Conservation (phyloP, 2,888 invertebrate genomes). For the Cephus pygmeus region DNA sequence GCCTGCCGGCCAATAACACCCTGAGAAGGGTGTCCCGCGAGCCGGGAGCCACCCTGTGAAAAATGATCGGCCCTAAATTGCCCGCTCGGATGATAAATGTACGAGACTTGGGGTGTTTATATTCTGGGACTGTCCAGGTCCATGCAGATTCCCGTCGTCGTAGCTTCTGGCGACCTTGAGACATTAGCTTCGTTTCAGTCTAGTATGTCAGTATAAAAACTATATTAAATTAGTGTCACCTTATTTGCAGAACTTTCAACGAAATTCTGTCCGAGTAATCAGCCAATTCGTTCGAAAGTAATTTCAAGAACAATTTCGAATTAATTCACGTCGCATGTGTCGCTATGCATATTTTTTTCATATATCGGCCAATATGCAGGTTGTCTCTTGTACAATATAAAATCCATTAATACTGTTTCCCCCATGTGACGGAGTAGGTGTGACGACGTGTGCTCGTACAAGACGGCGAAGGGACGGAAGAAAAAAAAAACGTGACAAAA, state of each 20-base stretch:
- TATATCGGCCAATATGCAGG: no score
- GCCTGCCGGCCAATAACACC: constrained; percentile 63
- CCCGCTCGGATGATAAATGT: constrained; percentile 66
- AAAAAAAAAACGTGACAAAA: neutral
- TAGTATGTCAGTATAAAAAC: no score
- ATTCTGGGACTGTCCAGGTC: constrained; percentile 30
- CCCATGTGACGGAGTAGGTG: constrained; percentile 11
- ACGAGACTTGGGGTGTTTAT: constrained; percentile 37
- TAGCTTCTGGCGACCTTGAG: no score
- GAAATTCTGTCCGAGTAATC: no score
- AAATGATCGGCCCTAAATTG: constrained; percentile 65
- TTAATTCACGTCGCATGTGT: no score
- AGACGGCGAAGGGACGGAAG: neutral
- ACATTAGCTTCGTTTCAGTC: no score
- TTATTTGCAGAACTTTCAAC: no score
- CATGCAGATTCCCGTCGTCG: constrained; percentile 10
- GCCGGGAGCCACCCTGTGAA: constrained; percentile 59
- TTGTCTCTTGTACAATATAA: neutral
- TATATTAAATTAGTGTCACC: no score
- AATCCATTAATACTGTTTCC: neutral
- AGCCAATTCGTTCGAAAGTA: no score
- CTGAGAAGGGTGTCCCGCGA: constrained; percentile 37
- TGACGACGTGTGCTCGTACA: neutral
- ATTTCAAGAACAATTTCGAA: no score
- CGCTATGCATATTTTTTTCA: no score